Base-by-base conservation (phyloP, 2,888 invertebrate genomes). In the Rhopalosiphum nymphaeae region DNA sequence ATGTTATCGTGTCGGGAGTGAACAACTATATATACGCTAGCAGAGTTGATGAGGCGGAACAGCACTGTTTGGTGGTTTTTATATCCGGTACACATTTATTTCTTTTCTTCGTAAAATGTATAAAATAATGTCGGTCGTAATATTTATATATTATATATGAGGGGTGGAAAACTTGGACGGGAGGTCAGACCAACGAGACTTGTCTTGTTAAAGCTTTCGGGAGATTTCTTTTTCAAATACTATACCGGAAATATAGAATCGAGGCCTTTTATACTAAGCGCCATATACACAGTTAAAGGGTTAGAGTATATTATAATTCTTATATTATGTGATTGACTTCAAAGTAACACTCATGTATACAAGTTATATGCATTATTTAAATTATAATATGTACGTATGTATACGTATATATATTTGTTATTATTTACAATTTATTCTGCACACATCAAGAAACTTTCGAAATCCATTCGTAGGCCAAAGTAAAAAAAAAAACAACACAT, bases 81-180 rank as follows among this genome's bases (percentile, higher is more conserved):
- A 56, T 93, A 93, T 93, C 92, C 92, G 92, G 92, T 93, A 93
- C 92, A 78, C 92, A 78, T 93, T 93, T 93, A 93, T 93, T 92
- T 93, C 92, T 93, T 89, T 89, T 93, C 92, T 93, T 56, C 92
- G 88, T 92, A 92, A 87, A 87, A 92, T 87, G 92, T 93, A 93
- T 93, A 93, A 88, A 93, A 88, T 93, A 93, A 93, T 93, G 92
- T 93, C 89, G 42, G 61, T 25, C 88, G 53, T 93, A 93, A 93
- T 89, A 56, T 26, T 29, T 42, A 91, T 53, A 53, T 90, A 90
- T 67, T 42, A 89, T 89, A 42, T 67, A 36, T 67, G 67, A 26
- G 88, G 67, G 92, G 44, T 49, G 42, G 86, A 87, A 92, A 87
- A 89, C 92, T 93, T 44, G 92, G 78, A 93, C 92, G 92, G 92